phyloP scores from a whole-genome alignment of 2,797 vertebrate species.

The Scyliorhinus canicula region DNA sequence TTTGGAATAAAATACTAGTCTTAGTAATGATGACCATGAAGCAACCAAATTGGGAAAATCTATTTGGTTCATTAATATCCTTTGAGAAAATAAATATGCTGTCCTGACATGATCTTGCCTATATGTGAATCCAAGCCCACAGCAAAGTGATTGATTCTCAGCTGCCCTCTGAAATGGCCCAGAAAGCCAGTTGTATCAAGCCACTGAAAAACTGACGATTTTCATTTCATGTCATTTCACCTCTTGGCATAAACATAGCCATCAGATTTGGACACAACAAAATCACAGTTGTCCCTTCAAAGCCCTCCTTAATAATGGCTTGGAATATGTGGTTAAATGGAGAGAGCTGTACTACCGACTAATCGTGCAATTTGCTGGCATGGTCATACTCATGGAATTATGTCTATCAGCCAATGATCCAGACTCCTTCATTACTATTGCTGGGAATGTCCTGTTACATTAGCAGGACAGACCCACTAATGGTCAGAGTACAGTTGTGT shows the following conservation, averaged over 20 bases:
- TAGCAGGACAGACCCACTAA: not conserved
- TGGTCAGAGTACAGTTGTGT: not conserved
- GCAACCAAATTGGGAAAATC: not conserved
- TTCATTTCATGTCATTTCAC: too few species aligned
- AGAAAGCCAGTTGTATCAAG: not conserved
- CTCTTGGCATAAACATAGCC: not conserved
- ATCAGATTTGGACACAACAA: not conserved
- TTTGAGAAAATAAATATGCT: not conserved
- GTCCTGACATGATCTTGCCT: not conserved
- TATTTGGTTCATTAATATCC: not conserved
- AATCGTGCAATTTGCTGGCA: not conserved
- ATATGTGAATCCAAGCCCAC: not conserved
- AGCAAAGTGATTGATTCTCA: not conserved
- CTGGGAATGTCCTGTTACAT: not conserved
- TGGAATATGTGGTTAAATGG: not conserved
- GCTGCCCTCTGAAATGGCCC: not conserved
- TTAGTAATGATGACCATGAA: not conserved
- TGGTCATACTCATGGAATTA: not conserved
- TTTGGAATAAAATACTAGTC: not conserved
- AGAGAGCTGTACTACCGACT: not conserved
- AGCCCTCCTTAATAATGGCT: not conserved
- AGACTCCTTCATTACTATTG: not conserved
- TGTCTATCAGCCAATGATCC: not conserved
- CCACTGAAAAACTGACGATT: not conserved
- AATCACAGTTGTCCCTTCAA: not conserved